Base-by-base conservation (phyloP, 2,113 vertebrate species). In the Pyxicephalus adspersus region DNA sequence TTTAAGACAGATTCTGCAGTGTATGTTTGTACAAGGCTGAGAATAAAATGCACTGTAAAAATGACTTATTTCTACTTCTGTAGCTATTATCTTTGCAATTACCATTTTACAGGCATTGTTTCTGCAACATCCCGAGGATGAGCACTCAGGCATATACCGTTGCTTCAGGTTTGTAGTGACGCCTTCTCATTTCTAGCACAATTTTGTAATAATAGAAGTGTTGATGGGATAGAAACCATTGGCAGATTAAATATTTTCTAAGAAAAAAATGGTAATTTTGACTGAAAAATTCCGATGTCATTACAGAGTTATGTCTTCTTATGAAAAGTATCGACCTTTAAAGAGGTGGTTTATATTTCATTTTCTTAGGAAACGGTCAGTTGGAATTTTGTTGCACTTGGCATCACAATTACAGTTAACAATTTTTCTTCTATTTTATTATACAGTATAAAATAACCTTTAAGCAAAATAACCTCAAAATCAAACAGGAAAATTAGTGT, bases 31-130 rank as follows among this genome's bases (percentile, higher is more conserved):
- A 74, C 38, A 73, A 26, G 50, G 38, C 34, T 64, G 58, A 81
- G 79, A 81, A 81, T 70, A 81, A 45, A 81, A 81, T 74, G 68
- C 50, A 54, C 54, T 81, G 79, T 81, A 81, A 81, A 64, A 81
- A 74, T 81, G 79, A 81, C 60, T 81, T 81, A 81, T 81, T 60
- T 81, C 28, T 65, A 50, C 29, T 60, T 74, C 68, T 73, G 68
- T 61, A 65, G 79, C 79, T 72, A 81, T 81, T 81, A 81, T 81
- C 68, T 74, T 63, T 31, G 70, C 79, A 81, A 81, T 81, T 81
- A 81, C 79, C 71, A 74, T 74, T 81, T 81, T 81, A 81, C 31
- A 68, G 74, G 60, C 79, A 57, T 18, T 54, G 68, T 81, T 74
- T 55, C 68, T 74, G 68, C 71, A 57, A 81, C 60, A 73, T 81